These are phyloP conservation scores for Standfussiana lucernea DNA, from an alignment of 2,888 invertebrate species.

Conservation along the genomic window DNA sequence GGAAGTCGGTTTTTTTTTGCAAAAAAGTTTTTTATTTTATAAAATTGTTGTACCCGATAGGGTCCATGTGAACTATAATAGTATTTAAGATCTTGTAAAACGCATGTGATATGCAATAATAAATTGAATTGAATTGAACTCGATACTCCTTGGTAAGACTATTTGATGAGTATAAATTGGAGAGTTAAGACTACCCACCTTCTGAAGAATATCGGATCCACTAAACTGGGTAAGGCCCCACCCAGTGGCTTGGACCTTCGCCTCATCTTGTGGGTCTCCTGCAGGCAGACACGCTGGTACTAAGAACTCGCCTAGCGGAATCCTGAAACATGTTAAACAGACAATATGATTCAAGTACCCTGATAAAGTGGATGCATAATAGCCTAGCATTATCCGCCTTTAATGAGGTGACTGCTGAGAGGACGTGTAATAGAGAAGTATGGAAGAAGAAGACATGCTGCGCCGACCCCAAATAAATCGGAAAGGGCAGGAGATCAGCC, in stretches of 20 bases:
- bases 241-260: constrained; percentile 73
- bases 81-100: too few species aligned
- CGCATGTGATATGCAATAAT: too few species aligned
- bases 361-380: background rate
- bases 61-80: too few species aligned
- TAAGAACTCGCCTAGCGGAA: constrained; percentile 68
- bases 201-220: constrained; percentile 74
- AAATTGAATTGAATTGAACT: too few species aligned
- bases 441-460: background rate
- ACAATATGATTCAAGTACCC: background rate
- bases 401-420: background rate
- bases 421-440: background rate
- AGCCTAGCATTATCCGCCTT: background rate
- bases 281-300: constrained; percentile 79
- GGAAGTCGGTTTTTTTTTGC: too few species aligned
- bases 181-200: constrained; percentile 68
- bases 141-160: too few species aligned
- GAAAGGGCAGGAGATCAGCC: background rate
- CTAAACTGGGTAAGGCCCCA: constrained; percentile 75
- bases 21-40: too few species aligned
- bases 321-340: constrained; percentile 65
- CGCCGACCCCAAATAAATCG: background rate
- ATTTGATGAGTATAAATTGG: too few species aligned
- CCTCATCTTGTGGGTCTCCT: constrained; percentile 57
- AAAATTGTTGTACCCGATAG: too few species aligned